Conservation (phyloP, 2,113 vertebrate genomes). For the Apodemus sylvaticus region DNA sequence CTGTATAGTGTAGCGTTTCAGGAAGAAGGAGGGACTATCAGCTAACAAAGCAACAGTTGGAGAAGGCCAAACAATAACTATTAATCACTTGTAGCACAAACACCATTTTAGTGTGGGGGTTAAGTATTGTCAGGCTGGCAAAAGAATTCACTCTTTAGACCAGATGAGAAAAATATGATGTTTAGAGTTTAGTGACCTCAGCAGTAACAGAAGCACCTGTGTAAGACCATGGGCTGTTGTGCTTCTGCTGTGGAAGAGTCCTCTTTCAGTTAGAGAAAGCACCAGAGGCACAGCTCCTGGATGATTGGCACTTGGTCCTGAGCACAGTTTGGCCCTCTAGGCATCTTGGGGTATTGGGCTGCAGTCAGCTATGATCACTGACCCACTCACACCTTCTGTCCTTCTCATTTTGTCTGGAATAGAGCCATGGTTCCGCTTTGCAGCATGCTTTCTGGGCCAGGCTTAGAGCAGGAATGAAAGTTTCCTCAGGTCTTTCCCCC, state of each 20-base stretch:
- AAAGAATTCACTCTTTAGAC: background rate
- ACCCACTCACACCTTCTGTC: background rate
- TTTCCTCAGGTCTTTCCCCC: background rate
- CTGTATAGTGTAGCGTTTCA: background rate
- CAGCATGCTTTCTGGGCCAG: background rate
- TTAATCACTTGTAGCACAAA: background rate
- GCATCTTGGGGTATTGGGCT: background rate
- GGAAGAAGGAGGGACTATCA: background rate
- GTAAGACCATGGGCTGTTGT: background rate
- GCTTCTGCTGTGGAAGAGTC: background rate
- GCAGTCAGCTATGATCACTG: background rate
- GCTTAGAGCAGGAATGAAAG: background rate
- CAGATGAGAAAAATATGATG: background rate
- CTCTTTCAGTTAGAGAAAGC: background rate
- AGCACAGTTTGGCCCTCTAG: background rate
- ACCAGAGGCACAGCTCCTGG: background rate
- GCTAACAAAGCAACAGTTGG: background rate
- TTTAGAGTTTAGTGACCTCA: background rate
- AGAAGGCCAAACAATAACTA: slow-evolving; percentile 14
- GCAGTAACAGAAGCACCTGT: background rate
- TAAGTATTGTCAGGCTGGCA: background rate
- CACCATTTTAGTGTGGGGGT: background rate
- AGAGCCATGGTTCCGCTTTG: no score
- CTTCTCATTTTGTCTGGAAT: background rate
- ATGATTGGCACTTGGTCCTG: background rate